phyloP scores from a whole-genome alignment of 2,888 invertebrate genomes.

The Barypeithes pellucidus region DNA sequence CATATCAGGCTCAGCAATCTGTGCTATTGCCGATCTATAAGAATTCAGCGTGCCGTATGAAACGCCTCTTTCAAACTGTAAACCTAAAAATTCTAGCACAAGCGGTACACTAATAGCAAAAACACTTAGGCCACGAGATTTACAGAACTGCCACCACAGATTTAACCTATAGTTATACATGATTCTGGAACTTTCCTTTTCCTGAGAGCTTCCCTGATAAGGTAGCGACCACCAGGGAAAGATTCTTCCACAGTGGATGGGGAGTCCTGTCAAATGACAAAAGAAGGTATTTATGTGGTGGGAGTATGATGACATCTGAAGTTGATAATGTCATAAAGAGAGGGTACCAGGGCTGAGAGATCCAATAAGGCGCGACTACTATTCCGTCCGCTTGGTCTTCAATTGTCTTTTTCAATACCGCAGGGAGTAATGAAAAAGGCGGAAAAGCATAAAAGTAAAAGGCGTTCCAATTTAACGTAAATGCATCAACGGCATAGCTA shows the following conservation, averaged over 20 bases:
- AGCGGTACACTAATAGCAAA: background rate
- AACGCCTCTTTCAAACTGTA: too few relatives aligned
- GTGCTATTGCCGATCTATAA: too few relatives aligned
- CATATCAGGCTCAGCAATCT: background rate
- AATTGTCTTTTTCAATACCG: constrained; percentile 42
- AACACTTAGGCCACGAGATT: background rate
- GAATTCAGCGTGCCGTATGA: too few relatives aligned
- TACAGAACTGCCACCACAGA: constrained; percentile 58
- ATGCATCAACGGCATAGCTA: too few relatives aligned
- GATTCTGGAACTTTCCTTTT: too few relatives aligned
- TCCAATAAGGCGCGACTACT: constrained; percentile 49
- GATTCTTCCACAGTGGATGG: too few relatives aligned
- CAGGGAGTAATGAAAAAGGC: too few relatives aligned
- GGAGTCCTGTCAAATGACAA: constrained; percentile 53
- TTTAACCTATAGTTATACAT: constrained; percentile 54
- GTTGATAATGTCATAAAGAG: constrained; percentile 28
- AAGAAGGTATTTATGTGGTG: too few relatives aligned
- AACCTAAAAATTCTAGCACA: constrained; percentile 9
- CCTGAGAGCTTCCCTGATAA: too few relatives aligned
- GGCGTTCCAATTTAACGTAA: constrained; percentile 14
- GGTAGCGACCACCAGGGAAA: too few relatives aligned
- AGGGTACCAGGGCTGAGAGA: constrained; percentile 48
- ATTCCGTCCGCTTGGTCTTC: constrained; percentile 44
- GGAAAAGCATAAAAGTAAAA: too few relatives aligned
- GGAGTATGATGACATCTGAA: constrained; percentile 32